Conservation (phyloP, 2,113 vertebrate species). For the Gasterosteus nipponicus region DNA sequence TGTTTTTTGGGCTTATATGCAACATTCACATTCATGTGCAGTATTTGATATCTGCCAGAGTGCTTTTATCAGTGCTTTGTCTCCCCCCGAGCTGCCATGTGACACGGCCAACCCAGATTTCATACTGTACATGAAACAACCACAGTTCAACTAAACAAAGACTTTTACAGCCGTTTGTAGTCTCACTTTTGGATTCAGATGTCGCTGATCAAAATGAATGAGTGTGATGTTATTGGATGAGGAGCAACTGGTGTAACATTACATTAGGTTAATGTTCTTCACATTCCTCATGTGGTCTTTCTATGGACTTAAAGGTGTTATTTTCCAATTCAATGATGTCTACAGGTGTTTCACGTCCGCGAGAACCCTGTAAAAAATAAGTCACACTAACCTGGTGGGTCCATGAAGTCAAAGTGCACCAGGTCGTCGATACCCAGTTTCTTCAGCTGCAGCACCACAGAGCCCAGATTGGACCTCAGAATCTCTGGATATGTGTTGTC, state of each 20-base stretch:
- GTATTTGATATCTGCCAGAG: constrained; percentile 47
- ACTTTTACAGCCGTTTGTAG: constrained; percentile 25
- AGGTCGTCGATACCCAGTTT: constrained; percentile 97
- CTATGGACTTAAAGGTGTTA: neutral
- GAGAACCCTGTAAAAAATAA: neutral
- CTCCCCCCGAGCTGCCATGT: constrained; percentile 19
- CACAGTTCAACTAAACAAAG: constrained; percentile 11
- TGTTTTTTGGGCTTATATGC: constrained; percentile 19
- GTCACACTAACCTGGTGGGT: constrained; percentile 89
- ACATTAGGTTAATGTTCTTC: neutral
- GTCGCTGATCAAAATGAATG: constrained; percentile 27
- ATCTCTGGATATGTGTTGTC: constrained; percentile 99
- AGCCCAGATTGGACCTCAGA: constrained; percentile 94
- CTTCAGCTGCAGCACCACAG: constrained; percentile 95
- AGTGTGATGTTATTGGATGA: neutral
- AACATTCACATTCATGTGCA: constrained; percentile 41
- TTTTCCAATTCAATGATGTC: too few relatives aligned
- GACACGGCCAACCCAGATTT: constrained; percentile 53
- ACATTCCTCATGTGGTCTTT: neutral
- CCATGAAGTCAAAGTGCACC: constrained; percentile 99
- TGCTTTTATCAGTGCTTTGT: constrained; percentile 50
- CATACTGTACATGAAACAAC: constrained; percentile 47
- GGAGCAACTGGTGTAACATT: neutral
- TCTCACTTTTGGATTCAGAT: constrained; percentile 22
- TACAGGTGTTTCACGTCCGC: too few relatives aligned